Evolutionary conservation across 2,888 invertebrate genomes (phyloP), one percentile per base, ranked within the genome.

Genomic region (Belgica antarctica): DNA sequence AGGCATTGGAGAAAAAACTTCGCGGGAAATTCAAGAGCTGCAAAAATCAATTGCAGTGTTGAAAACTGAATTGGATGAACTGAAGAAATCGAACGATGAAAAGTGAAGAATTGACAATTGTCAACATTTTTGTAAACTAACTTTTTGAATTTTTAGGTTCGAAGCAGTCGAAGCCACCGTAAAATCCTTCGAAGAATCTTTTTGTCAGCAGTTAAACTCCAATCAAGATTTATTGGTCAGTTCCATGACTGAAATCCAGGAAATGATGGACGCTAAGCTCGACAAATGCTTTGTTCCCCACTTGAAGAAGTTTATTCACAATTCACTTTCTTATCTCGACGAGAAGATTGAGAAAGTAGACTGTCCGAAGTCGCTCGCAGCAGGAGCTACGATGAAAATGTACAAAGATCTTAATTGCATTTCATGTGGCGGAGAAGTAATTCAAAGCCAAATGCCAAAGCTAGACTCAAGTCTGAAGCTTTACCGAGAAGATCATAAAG

Each of bases 371-470:
- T 19, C 63, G 1, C 31, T 63, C 5, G 63, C 63, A 10, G 63
- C 63, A 3, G 63, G 63, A 8, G n/a, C n/a, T 3, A 12, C 24
- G 17, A 36, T 41, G 19, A 63, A 22, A 36, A 36, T 34, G 12
- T 63, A 41, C 25, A 63, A 34, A 22, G 12, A 41, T 19, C 8
- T 63, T 34, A 34, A 34, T 12, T 63, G 63, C 12, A n/a, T 63
- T 36, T 63, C 63, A 36, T 63, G 63, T 34, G 36, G 63, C 41
- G 36, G 22, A 3, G 41, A 34, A 19, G 63, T 63, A 19, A 63
- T 63, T 31, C 63, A 63, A n/a, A n/a, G n/a, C n/a, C n/a, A n/a
- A n/a, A n/a, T n/a, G n/a, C n/a, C n/a, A n/a, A n/a, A n/a, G n/a
- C n/a, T n/a, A n/a, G n/a, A n/a, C n/a, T n/a, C n/a, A n/a, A n/a